Base-by-base conservation (phyloP, 2,113 vertebrate genomes). In the Boulengeromyrus knoepffleri region DNA sequence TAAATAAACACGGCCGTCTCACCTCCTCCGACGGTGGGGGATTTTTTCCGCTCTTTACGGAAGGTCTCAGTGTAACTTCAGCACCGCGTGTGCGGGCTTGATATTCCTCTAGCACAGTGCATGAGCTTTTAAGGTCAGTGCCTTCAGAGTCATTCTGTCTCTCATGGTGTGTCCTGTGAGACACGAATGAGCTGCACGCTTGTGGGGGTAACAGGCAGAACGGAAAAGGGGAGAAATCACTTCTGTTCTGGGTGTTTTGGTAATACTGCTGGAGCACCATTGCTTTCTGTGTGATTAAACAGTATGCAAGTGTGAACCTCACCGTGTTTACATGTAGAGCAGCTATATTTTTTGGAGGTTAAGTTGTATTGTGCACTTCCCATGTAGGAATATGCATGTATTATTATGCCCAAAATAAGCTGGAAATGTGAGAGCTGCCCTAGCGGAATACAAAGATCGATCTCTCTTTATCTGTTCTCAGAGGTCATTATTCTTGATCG, bases 271-370 rank as follows among this genome's bases (percentile, higher is more conserved):
- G 83, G 83, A 8, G 24, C 5, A 85, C 3, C 45, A 17, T 56
- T 36, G 24, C 15, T 87, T 27, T 52, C 45, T 91, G 91, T 92
- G 93, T 95, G 94, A 94, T 94, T 93, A 92, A 89, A 80, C 89
- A 52, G 91, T 93, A 93, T 95, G 91, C 93, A 90, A 91, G 94
- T 91, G 92, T 93, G 94, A 94, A 93, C 92, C 88, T 89, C 91
- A 89, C 89, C 91, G 1, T 42, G 13, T 42, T 80, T 80, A 70
- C 62, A 70, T 70, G 62, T 27, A 70, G 9, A 70, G n/a, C n/a
- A 31, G n/a, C 62, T 95, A 94, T 94, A 94, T 90, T 92, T 92
- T 93, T 92, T 94, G 93, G 95, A 93, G 93, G 92, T 89, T 91
- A 91, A 92, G 93, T 93, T 95, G 84, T 90, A 46, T 46, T 56